Conservation (phyloP, 2,888 invertebrate genomes). For the Helleia helle region DNA sequence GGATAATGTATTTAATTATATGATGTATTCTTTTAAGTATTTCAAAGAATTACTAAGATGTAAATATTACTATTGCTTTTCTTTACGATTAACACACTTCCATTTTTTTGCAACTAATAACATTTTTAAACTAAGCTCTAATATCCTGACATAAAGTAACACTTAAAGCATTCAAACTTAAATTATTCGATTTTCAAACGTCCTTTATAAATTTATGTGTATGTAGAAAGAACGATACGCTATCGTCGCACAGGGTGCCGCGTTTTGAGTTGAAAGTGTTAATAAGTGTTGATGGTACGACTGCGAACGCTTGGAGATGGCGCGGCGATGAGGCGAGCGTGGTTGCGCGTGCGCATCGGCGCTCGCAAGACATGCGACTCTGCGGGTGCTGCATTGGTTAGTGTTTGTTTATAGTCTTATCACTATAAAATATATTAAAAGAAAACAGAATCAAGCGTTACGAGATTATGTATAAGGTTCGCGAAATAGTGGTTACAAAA, state of each 20-base stretch:
- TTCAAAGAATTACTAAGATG: neutral
- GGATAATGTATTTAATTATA: slow-evolving; percentile 4
- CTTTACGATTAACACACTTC: too few species aligned
- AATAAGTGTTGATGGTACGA: slow-evolving; percentile 49
- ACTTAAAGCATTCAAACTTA: too few species aligned
- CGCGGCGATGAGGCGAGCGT: slow-evolving; percentile 46
- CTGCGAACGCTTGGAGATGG: slow-evolving; percentile 36
- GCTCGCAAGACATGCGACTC: slow-evolving; percentile 60
- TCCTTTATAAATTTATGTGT: neutral
- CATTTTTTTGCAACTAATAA: too few species aligned
- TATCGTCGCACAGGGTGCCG: slow-evolving; percentile 39
- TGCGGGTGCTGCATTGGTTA: slow-evolving; percentile 68
- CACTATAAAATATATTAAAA: too few species aligned
- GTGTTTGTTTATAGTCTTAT: slow-evolving; percentile 27
- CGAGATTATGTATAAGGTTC: too few species aligned
- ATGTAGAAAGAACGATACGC: neutral
- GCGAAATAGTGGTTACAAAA: too few species aligned
- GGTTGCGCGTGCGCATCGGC: slow-evolving; percentile 44
- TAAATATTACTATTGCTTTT: too few species aligned
- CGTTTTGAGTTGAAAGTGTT: slow-evolving; percentile 51
- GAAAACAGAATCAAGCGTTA: too few species aligned
- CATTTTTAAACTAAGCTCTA: too few species aligned
- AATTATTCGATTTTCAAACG: too few species aligned
- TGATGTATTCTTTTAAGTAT: neutral
- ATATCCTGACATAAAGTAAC: too few species aligned